These are phyloP conservation scores for Limnothrissa miodon DNA, from an alignment of 2,113 vertebrate species.

Conservation along the genomic window DNA sequence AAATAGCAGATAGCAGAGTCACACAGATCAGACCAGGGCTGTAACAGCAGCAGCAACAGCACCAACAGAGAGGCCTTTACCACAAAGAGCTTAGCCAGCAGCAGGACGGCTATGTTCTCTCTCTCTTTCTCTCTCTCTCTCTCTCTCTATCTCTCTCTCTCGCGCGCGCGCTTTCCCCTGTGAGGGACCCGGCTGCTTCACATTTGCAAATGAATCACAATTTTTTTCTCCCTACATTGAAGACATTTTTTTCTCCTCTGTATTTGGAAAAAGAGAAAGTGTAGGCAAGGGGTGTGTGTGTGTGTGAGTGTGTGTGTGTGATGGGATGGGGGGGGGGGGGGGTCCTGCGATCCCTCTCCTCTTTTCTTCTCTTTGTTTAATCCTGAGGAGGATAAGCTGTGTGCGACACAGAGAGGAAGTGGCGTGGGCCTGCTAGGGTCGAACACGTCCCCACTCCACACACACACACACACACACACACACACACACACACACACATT, in stretches of 20 bases:
- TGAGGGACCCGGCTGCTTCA: conserved; percentile 60
- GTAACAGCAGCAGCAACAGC: not conserved
- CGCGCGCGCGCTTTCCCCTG: conserved; percentile 39
- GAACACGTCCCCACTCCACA: conserved; percentile 56
- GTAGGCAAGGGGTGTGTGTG: conserved; percentile 29
- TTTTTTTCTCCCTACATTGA: conserved; percentile 32
- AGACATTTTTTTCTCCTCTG: conserved; percentile 21
- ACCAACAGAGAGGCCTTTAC: conserved; percentile 38
- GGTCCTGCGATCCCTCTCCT: conserved; percentile 62
- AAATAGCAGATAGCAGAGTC: conserved; percentile 55
- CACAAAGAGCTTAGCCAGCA: conserved; percentile 29
- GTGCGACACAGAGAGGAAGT: conserved; percentile 76
- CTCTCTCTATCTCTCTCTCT: conserved; percentile 5
- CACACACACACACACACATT: conserved; percentile 20
- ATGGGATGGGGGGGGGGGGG: conserved; percentile 51
- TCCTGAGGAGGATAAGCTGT: conserved; percentile 74
- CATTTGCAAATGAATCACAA: conserved; percentile 78
- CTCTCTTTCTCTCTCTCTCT: conserved; percentile 34
- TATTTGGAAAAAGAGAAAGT: conserved; percentile 32
- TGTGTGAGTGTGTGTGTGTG: not conserved
- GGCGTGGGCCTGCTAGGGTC: conserved; percentile 66
- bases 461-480: conserved; percentile 58
- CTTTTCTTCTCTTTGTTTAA: conserved; percentile 69
- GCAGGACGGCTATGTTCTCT: conserved; percentile 20
- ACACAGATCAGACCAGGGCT: conserved; percentile 40